phyloP scores from a whole-genome alignment of 2,113 vertebrate species.

The Clarias batrachus region DNA sequence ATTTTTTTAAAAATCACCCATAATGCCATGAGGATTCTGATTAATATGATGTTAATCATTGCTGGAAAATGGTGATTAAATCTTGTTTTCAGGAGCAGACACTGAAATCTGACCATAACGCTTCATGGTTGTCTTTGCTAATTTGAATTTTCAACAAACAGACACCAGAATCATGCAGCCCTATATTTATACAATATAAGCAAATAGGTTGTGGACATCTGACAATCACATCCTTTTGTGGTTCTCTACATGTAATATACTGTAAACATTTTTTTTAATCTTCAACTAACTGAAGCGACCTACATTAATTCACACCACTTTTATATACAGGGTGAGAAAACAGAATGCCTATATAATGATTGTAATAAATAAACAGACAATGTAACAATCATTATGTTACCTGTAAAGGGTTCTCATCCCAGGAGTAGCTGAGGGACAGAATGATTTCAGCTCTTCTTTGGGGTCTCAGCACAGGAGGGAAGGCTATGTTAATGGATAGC shows the following conservation, averaged over 20 bases:
- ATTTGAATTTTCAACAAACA: background rate
- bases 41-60: too few relatives aligned
- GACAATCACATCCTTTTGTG: background rate
- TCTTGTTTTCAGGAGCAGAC: too few relatives aligned
- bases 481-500: conserved; percentile 80
- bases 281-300: background rate
- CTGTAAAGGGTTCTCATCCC: conserved; percentile 61
- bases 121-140: too few relatives aligned
- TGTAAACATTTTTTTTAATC: background rate
- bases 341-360: too few relatives aligned
- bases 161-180: background rate
- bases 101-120: too few relatives aligned
- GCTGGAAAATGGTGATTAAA: too few relatives aligned
- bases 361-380: too few relatives aligned
- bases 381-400: conserved; percentile 59
- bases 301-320: background rate
- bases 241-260: background rate
- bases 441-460: too few relatives aligned
- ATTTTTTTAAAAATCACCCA: too few relatives aligned
- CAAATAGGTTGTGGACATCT: background rate
- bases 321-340: background rate
- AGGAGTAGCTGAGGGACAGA: too few relatives aligned
- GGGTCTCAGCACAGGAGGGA: conserved; percentile 43
- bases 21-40: too few relatives aligned
- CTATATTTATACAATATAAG: background rate